Conservation (phyloP, 1,140 invertebrate species). For the Lordiphosa collinella region DNA sequence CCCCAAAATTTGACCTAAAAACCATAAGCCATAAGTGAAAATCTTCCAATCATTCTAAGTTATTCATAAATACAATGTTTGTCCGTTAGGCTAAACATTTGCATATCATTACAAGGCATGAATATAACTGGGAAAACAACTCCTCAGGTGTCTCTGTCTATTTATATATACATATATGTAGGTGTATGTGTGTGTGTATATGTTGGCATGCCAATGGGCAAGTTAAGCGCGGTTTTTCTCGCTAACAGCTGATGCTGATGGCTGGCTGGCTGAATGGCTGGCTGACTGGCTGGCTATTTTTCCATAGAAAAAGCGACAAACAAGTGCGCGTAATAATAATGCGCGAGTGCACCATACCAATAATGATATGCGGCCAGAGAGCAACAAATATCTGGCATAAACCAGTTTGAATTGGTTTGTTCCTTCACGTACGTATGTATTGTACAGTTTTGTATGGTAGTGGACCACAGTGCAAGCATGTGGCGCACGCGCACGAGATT, state of each 20-base stretch:
- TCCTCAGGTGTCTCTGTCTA: background rate
- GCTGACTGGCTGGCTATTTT: background rate
- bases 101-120: background rate
- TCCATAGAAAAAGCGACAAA: slow-evolving; percentile 24
- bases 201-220: background rate
- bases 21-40: slow-evolving; percentile 11
- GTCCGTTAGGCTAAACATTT: background rate
- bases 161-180: slow-evolving; percentile 1
- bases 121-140: background rate
- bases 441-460: background rate
- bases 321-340: slow-evolving; percentile 48
- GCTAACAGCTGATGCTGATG: slow-evolving; percentile 38
- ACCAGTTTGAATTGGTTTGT: slow-evolving; percentile 55
- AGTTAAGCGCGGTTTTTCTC: slow-evolving; percentile 6
- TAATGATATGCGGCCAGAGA: slow-evolving; percentile 36
- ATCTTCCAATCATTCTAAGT: background rate
- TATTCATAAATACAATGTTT: background rate
- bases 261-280: slow-evolving; percentile 3
- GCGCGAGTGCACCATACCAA: slow-evolving; percentile 23
- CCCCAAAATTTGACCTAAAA: background rate
- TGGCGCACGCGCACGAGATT: slow-evolving; percentile 67
- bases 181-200: background rate
- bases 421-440: background rate
- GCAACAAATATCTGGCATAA: slow-evolving; percentile 49
- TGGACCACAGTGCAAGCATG: slow-evolving; percentile 38